Conservation (phyloP, 1,140 invertebrate species). For the Platorchestia sp. region DNA sequence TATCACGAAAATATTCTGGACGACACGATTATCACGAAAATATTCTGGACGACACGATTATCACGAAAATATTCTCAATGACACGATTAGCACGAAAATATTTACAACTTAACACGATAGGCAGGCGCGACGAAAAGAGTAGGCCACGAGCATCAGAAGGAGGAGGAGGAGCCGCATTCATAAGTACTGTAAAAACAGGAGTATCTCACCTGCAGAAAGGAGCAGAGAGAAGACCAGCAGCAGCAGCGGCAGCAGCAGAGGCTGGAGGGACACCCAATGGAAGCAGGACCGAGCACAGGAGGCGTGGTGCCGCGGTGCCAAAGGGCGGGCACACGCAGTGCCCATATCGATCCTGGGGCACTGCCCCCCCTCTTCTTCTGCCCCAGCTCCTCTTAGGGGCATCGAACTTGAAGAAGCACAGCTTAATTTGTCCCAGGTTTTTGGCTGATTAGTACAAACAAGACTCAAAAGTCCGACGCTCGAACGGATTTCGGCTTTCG, state of each 20-base stretch:
- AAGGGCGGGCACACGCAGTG: not conserved
- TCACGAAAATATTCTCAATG: no score
- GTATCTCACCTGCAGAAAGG: not conserved
- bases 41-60: no score
- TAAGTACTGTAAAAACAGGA: not conserved
- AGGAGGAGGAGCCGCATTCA: not conserved
- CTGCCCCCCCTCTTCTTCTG: not conserved
- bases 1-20: no score
- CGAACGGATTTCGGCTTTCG: not conserved
- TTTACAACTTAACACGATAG: no score
- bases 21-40: no score
- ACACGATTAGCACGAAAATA: no score
- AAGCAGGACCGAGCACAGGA: not conserved
- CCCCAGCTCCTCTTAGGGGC: not conserved
- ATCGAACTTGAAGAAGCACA: not conserved
- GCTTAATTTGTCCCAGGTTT: not conserved
- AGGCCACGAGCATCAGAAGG: no score
- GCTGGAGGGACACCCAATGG: not conserved
- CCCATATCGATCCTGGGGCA: slow-evolving; percentile 37
- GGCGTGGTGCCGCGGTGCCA: not conserved
- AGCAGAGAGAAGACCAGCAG: not conserved
- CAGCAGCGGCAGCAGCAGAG: not conserved
- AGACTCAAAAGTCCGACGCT: not conserved
- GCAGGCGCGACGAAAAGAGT: no score
- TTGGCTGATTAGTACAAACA: not conserved